These are phyloP conservation scores for Leucania comma DNA, from an alignment of 2,888 invertebrate species.

Conservation along the genomic window DNA sequence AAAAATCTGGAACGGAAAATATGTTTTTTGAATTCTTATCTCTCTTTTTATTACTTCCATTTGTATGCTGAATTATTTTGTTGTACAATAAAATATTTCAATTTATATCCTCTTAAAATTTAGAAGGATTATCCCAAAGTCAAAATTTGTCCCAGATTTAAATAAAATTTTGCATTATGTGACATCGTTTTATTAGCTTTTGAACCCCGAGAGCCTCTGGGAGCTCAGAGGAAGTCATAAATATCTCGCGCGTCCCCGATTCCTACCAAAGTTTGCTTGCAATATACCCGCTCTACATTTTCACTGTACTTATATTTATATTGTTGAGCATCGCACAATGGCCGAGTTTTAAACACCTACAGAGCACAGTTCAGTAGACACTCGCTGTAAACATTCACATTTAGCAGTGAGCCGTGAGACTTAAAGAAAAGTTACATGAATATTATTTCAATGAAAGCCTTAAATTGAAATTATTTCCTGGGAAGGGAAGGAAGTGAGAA, in stretches of 20 bases:
- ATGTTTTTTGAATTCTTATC: neutral
- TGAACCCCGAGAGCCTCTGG: conserved; percentile 80
- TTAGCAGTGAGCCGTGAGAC: conserved; percentile 51
- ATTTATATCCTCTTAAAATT: conserved; percentile 40
- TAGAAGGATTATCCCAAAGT: conserved; percentile 62
- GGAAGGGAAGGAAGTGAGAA: conserved; percentile 83
- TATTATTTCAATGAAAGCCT: conserved; percentile 78
- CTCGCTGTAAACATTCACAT: conserved; percentile 55
- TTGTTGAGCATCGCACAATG: conserved; percentile 66
- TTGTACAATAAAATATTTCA: conserved; percentile 33
- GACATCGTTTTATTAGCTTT: conserved; percentile 85
- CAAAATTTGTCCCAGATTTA: conserved; percentile 71
- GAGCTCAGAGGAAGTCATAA: conserved; percentile 83
- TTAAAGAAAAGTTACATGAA: conserved; percentile 71
- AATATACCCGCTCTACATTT: conserved; percentile 72
- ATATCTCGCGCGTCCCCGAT: conserved; percentile 84
- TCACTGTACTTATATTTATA: conserved; percentile 70
- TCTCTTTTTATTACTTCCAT: neutral
- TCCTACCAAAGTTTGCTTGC: conserved; percentile 81
- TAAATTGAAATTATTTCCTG: conserved; percentile 84
- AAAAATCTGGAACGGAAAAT: conserved; percentile 25
- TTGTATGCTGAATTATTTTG: conserved; percentile 6
- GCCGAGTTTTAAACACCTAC: conserved; percentile 67
- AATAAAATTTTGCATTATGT: conserved; percentile 79
- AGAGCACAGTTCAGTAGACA: conserved; percentile 48